Evolutionary conservation across 2,113 vertebrate genomes (phyloP).

Genomic region (Nansenia antarctica): DNA sequence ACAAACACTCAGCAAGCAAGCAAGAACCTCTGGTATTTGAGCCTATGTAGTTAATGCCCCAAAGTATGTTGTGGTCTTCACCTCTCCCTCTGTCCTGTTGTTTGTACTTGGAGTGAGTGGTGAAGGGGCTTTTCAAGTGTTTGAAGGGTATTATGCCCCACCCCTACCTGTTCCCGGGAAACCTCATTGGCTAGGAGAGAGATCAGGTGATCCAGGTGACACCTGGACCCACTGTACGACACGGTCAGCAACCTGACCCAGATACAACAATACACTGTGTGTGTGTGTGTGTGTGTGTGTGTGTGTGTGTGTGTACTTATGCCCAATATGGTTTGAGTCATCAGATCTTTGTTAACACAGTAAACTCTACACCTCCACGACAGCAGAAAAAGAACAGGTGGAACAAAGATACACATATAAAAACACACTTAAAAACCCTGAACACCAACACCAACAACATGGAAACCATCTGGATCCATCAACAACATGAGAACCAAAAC

Average conservation of each 20-base stretch:
- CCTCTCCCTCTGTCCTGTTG: background rate
- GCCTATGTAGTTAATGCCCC: background rate
- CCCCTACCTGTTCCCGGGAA: conserved; percentile 49
- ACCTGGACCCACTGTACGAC: conserved; percentile 52
- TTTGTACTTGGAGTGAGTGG: background rate
- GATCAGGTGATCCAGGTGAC: conserved; percentile 58
- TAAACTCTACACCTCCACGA: conserved; percentile 39
- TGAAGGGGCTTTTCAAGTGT: background rate
- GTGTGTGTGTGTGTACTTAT: conserved; percentile 34
- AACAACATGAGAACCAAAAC: too few relatives aligned
- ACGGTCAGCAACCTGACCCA: conserved; percentile 45
- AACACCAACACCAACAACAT: too few relatives aligned
- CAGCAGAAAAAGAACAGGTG: conserved; percentile 32
- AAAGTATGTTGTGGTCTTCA: background rate
- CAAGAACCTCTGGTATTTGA: too few relatives aligned
- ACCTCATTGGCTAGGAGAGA: conserved; percentile 46
- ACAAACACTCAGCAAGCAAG: too few relatives aligned
- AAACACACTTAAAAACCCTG: too few relatives aligned
- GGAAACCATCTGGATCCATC: too few relatives aligned
- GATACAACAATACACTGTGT: conserved; percentile 41
- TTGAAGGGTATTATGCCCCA: conserved; percentile 24
- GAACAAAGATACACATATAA: too few relatives aligned
- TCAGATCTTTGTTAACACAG: conserved; percentile 67
- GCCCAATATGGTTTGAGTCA: conserved; percentile 45
- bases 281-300: conserved; percentile 21